These are phyloP conservation scores for Empidonax traillii DNA, from an alignment of 2,113 vertebrate species.

Conservation along the genomic window DNA sequence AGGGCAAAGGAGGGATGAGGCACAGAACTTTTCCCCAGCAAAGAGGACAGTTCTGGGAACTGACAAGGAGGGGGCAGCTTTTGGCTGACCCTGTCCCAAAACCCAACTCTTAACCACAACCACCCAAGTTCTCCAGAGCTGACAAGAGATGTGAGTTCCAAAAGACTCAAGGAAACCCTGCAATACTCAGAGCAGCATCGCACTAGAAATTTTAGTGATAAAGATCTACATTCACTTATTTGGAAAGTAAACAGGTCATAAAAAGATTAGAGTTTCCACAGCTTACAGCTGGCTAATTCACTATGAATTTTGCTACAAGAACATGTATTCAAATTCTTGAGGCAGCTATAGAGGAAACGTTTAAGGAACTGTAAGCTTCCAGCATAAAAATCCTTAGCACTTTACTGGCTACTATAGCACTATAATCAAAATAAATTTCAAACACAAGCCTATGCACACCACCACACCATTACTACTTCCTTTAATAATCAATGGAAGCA, in stretches of 20 bases:
- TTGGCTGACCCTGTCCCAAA: neutral
- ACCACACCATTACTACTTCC: neutral
- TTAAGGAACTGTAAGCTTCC: neutral
- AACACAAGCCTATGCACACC: neutral
- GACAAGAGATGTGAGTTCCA: neutral
- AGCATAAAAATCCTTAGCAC: neutral
- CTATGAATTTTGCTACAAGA: neutral
- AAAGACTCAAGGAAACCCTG: neutral
- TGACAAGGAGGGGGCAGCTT: neutral
- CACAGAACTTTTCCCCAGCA: neutral
- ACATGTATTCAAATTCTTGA: neutral
- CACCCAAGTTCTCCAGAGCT: neutral
- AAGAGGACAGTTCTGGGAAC: neutral
- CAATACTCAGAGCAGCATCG: neutral
- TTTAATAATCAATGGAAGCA: neutral
- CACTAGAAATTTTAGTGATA: neutral
- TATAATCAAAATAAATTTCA: neutral
- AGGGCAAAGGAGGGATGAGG: neutral
- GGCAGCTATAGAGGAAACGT: neutral
- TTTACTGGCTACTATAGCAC: neutral
- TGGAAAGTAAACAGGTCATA: neutral
- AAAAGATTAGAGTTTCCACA: conserved; percentile 4
- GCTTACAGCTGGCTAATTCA: neutral
- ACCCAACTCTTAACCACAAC: neutral
- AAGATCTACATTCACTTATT: neutral